These are phyloP conservation scores for Leptinotarsa defecta DNA, from an alignment of 1,140 invertebrate species.

Conservation along the genomic window DNA sequence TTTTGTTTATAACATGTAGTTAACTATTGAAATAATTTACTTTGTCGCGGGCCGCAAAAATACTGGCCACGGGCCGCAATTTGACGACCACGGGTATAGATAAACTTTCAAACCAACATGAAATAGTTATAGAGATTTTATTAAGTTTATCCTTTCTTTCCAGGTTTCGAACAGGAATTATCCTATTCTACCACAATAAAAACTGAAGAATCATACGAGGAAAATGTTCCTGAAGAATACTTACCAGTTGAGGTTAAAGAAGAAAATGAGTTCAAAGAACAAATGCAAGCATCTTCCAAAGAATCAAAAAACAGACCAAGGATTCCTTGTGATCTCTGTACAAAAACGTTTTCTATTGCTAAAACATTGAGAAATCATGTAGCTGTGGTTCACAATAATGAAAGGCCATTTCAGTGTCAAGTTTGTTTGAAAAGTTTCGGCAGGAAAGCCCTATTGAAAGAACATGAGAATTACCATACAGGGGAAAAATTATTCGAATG, in stretches of 20 bases:
- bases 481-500: conserved; percentile 16
- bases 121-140: too few species aligned
- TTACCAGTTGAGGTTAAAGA: not conserved
- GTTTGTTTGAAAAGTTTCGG: not conserved
- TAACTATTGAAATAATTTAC: too few species aligned
- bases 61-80: too few species aligned
- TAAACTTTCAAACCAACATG: too few species aligned
- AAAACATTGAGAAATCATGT: not conserved
- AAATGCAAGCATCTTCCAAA: not conserved
- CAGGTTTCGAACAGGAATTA: too few species aligned
- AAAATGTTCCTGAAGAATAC: not conserved
- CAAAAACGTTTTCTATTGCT: not conserved
- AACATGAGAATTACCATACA: not conserved
- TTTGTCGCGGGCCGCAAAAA: too few species aligned
- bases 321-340: not conserved
- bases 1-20: too few species aligned
- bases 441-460: not conserved
- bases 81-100: too few species aligned
- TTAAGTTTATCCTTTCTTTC: too few species aligned
- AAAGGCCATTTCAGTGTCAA: conserved; percentile 2
- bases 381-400: not conserved
- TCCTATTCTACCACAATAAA: too few species aligned
- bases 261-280: not conserved
- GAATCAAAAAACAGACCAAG: not conserved
- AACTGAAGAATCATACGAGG: too few species aligned